Conservation (phyloP, 2,888 invertebrate species). For the Melikaiella ostensackeni region DNA sequence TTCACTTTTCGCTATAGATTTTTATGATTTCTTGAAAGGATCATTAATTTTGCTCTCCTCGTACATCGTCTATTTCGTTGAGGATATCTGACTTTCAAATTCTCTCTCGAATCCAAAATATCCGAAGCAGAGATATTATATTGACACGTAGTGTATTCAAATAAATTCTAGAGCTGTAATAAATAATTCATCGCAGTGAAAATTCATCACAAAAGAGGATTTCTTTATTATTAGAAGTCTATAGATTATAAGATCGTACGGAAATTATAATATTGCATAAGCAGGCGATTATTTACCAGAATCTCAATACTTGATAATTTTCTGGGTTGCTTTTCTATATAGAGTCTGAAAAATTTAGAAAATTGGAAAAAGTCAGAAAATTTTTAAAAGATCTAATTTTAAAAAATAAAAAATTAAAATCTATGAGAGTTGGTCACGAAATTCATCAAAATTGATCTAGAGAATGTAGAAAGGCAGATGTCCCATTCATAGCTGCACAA, state of each 20-base stretch:
- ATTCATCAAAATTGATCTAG: too few species aligned
- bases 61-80: slow-evolving; percentile 21
- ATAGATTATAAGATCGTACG: background rate
- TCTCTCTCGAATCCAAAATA: slow-evolving; percentile 4
- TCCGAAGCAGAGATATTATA: background rate
- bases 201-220: slow-evolving; percentile 17
- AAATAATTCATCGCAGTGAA: slow-evolving; percentile 24
- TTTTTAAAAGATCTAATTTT: background rate
- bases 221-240: slow-evolving; percentile 5
- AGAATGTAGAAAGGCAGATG: background rate
- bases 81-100: slow-evolving; percentile 37
- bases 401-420: background rate
- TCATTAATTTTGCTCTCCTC: slow-evolving; percentile 39
- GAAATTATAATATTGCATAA: background rate
- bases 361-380: background rate
- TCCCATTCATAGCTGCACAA: slow-evolving; percentile 2
- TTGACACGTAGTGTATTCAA: slow-evolving; percentile 19
- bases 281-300: background rate
- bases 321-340: background rate
- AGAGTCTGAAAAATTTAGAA: background rate
- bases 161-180: slow-evolving; percentile 26
- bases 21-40: slow-evolving; percentile 26
- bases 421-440: too few species aligned
- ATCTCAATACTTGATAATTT: slow-evolving; percentile 5
- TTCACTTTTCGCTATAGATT: slow-evolving; percentile 3